A percentile compares a stretch with the other conserved stretches of the same genome.
These are phyloP conservation scores for Tokudaia tokunoshimensis DNA, from an alignment of 2,797 vertebrate species.

Conservation along the genomic window DNA sequence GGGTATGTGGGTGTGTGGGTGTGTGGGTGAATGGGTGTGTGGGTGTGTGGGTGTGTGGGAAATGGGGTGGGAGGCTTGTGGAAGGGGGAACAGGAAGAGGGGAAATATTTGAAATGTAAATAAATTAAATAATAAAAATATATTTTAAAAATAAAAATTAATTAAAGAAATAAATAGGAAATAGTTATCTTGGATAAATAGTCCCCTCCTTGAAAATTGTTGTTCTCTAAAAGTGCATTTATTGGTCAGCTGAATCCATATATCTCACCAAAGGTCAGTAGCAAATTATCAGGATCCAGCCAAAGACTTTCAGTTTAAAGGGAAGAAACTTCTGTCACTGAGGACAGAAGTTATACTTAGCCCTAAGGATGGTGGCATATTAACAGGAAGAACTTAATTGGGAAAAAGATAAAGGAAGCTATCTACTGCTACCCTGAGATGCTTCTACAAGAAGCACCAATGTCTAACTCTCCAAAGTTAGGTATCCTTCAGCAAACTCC, in stretches of 20 bases:
- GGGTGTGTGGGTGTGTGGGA: too few relatives aligned
- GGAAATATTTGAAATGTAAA: not conserved
- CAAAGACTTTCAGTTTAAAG: not conserved
- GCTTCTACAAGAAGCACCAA: not conserved
- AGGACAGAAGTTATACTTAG: not conserved
- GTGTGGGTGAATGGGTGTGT: too few relatives aligned
- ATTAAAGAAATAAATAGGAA: not conserved
- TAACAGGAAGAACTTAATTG: not conserved
- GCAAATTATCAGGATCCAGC: not conserved
- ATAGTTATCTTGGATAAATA: not conserved
- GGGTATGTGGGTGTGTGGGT: too few relatives aligned
- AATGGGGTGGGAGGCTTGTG: not conserved
- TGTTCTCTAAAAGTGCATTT: conserved; percentile 13
- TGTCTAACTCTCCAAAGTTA: not conserved
- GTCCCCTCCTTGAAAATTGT: not conserved
- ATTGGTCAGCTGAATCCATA: not conserved
- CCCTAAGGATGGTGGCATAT: not conserved
- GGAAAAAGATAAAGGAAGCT: not conserved
- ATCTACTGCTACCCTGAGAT: too few relatives aligned
- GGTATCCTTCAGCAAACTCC: not conserved
- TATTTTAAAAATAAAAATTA: not conserved
- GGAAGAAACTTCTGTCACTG: not conserved
- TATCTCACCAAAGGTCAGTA: not conserved
- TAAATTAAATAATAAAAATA: not conserved
- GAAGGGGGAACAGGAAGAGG: not conserved